A percentile compares a stretch with the other conserved stretches of the same genome.
Evolutionary conservation across 2,113 vertebrate genomes (phyloP).

Genomic region (Catagonus wagneri): DNA sequence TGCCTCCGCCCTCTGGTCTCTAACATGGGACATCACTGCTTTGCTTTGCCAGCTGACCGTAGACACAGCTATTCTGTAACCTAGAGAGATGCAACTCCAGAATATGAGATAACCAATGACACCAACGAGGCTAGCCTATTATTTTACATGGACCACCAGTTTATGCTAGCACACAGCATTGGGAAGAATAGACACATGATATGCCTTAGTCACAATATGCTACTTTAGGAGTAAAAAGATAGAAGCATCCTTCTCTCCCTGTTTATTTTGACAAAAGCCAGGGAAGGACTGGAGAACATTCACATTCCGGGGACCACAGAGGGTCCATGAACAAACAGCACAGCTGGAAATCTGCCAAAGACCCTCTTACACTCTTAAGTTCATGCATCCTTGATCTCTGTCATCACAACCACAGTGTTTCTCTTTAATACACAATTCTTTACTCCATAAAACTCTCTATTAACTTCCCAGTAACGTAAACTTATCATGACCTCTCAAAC

Average conservation of each 20-base stretch:
- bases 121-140: neutral
- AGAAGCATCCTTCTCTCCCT: neutral
- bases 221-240: neutral
- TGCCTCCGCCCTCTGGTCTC: neutral
- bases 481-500: neutral
- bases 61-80: neutral
- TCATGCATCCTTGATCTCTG: neutral
- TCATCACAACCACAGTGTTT: neutral
- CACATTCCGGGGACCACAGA: neutral
- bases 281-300: neutral
- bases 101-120: neutral
- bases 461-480: neutral
- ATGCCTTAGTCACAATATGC: neutral
- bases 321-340: neutral
- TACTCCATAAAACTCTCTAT: neutral
- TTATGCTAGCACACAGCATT: neutral
- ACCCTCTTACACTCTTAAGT: neutral
- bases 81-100: neutral
- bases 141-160: neutral
- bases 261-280: conserved; percentile 47
- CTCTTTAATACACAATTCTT: conserved; percentile 5
- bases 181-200: neutral
- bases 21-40: neutral
- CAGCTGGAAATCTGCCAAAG: neutral
- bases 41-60: neutral